Conservation (phyloP, 2,797 vertebrate species). For the Pachyuromys duprasi region DNA sequence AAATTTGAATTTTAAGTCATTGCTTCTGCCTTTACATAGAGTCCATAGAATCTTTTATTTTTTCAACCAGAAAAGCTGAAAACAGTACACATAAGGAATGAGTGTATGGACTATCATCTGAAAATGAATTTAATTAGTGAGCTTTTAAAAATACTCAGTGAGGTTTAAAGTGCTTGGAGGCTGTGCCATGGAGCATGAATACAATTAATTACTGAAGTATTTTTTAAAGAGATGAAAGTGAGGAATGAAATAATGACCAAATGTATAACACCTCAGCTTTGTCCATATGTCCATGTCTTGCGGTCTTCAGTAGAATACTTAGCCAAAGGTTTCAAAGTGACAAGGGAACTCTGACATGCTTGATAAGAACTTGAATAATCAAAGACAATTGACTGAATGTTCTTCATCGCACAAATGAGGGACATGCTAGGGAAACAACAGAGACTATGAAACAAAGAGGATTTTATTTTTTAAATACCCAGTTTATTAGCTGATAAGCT, state of each 20-base stretch:
- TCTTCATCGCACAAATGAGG: not conserved
- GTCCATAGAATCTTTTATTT: constrained; percentile 85
- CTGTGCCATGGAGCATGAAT: constrained; percentile 35
- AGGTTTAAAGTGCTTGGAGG: constrained; percentile 59
- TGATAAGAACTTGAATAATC: not conserved
- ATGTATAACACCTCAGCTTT: constrained; percentile 4
- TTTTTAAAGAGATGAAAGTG: constrained; percentile 55
- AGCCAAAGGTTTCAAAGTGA: constrained; percentile 42
- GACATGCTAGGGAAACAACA: not conserved
- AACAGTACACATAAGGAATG: constrained; percentile 86
- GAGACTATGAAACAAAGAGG: not conserved
- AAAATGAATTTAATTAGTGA: constrained; percentile 71
- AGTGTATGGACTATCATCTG: constrained; percentile 75
- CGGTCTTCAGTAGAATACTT: constrained; percentile 19
- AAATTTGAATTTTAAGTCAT: constrained; percentile 89
- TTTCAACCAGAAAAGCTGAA: constrained; percentile 89
- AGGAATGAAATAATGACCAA: constrained; percentile 46
- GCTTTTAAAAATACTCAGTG: constrained; percentile 49
- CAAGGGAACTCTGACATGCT: not conserved
- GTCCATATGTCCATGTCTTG: constrained; percentile 25
- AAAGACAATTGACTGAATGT: not conserved
- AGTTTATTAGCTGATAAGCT: not conserved
- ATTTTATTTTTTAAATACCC: not conserved
- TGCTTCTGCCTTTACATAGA: constrained; percentile 86
- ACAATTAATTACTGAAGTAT: constrained; percentile 62